Conservation (phyloP, 2,888 invertebrate species). For the Formica aserva region DNA sequence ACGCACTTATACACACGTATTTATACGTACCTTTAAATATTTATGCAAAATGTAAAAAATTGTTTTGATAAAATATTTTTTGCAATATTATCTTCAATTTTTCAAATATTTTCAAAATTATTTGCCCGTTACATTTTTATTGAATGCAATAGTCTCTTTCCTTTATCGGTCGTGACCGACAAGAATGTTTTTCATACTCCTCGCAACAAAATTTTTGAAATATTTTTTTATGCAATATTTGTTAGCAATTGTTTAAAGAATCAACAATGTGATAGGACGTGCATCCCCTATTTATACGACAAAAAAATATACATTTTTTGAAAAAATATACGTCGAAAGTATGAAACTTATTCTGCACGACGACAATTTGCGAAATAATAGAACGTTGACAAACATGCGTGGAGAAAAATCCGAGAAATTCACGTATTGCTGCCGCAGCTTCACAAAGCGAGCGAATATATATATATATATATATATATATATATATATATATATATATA, state of each 20-base stretch:
- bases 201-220: conserved; percentile 25
- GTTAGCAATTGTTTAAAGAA: conserved; percentile 30
- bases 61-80: not conserved
- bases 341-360: conserved; percentile 35
- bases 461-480: not conserved
- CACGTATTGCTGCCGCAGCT: conserved; percentile 20
- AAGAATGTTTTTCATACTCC: not conserved
- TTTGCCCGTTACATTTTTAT: conserved; percentile 4
- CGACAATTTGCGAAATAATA: conserved; percentile 44
- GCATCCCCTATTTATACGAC: not conserved
- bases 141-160: not conserved
- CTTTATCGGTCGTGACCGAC: not conserved
- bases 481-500: not conserved
- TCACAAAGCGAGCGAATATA: conserved; percentile 19
- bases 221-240: conserved; percentile 24
- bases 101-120: conserved; percentile 10
- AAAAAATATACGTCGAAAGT: not conserved
- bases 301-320: conserved; percentile 28
- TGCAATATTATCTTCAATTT: not conserved
- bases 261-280: conserved; percentile 7
- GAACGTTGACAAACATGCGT: conserved; percentile 37
- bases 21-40: conserved; percentile 14
- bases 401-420: conserved; percentile 46
- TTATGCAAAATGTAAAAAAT: not conserved
- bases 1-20: not conserved